Evolutionary conservation across 2,113 vertebrate species (phyloP), one percentile per base, ranked within the genome.

Genomic region (Cyanoramphus novaezelandiae): DNA sequence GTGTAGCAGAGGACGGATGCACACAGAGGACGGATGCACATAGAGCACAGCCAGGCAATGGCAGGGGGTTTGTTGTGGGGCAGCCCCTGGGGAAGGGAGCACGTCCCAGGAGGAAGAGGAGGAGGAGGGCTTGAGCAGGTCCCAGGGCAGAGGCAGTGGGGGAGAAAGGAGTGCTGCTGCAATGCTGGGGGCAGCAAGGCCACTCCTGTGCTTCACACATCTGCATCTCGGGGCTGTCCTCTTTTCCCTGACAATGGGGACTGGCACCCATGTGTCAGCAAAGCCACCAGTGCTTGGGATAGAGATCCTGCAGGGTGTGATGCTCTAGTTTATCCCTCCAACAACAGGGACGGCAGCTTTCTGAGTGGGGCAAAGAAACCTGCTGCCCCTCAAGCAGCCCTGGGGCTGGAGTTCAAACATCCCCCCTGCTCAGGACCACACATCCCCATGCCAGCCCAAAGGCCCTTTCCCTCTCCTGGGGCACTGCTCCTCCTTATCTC

Each of bases 401-500:
- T 18, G 2, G 1, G 33, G 41, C 23, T 3, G 0, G 35, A 49
- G 35, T 50, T 41, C 50, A 33, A 62, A 29, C 44, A 77, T 31
- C 27, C 3, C 50, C 39, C 18, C 17, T 15, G 33, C 76, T 76
- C 68, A 83, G 74, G 49, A 39, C 47, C 17, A 6, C 17, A 17
- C 0, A 0, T 11, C 52, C 55, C 83, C 64, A 69, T 1, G 1
- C 7, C 80, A 91, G 85, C 72, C 79, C 71, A 17, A 0, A 71
- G 83, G 57, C 81, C 59, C 63, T 81, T 62, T 90, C 79, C 64
- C 76, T 88, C 81, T 94, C 67, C 74, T 59, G 3, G 83, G 69
- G 68, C 35, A 0, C 86, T 87, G 74, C 75, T 94, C 74, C 77
- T 90, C 63, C 92, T 97, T 97, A 97, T 97, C 97, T 82, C 82